phyloP scores from a whole-genome alignment of 2,797 vertebrate genomes.

The Parotocinclus haroldoi region DNA sequence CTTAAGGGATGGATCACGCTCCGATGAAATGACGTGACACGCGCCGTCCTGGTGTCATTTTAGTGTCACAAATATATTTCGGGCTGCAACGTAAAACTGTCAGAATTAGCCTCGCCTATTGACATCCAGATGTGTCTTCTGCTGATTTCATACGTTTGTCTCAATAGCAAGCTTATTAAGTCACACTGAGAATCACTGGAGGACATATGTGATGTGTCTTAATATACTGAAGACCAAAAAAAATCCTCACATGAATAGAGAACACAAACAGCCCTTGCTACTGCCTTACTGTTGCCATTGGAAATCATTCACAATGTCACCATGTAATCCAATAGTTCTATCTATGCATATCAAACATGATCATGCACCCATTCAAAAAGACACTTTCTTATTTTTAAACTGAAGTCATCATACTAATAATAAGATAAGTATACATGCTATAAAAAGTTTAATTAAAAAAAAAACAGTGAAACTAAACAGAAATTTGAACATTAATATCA shows the following conservation, averaged over 20 bases:
- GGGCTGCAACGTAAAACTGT: conserved; percentile 38
- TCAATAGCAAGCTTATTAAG: conserved; percentile 46
- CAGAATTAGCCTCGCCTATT: conserved; percentile 39
- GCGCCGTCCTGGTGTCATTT: conserved; percentile 33
- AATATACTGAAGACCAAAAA: conserved; percentile 25
- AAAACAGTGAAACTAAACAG: too few relatives aligned
- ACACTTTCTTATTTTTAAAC: neutral
- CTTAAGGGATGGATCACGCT: conserved; percentile 42
- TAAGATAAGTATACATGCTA: too few relatives aligned
- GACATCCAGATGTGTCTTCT: conserved; percentile 39
- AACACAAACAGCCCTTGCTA: conserved; percentile 3
- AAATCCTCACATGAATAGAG: conserved; percentile 7
- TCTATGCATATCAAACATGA: conserved; percentile 6
- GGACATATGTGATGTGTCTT: conserved; percentile 3
- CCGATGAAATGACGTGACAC: conserved; percentile 39
- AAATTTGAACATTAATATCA: too few relatives aligned
- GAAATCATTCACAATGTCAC: conserved; percentile 27
- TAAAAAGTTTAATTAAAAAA: too few relatives aligned
- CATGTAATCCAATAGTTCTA: conserved; percentile 19
- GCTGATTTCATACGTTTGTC: conserved; percentile 44
- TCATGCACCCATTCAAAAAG: conserved; percentile 16
- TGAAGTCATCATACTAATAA: too few relatives aligned
- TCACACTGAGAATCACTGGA: conserved; percentile 22
- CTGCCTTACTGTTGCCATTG: conserved; percentile 18
- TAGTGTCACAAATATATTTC: conserved; percentile 17